Evolutionary conservation across 2,888 invertebrate genomes (phyloP), one percentile per base, ranked within the genome.

Genomic region (Cataglyphis rosenhaueri): DNA sequence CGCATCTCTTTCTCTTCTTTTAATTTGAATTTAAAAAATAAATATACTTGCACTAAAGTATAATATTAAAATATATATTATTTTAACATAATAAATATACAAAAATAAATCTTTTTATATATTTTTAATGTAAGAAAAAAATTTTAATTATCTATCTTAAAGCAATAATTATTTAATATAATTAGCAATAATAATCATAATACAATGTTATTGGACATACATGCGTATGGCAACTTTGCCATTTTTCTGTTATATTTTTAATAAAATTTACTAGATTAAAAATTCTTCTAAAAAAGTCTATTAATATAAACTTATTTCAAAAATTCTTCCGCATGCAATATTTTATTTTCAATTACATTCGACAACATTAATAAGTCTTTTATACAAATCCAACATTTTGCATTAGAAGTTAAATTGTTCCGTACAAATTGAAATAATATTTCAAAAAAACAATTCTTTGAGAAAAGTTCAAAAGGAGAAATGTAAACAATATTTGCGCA

Each of bases 401-500:
- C 21, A 25, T 70, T 25, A 59, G 4, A 59, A 73, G 10, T 38
- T 38, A 41, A 15, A 44, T 25, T 18, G 9, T 35, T 21, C 2
- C 9, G 9, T 38, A 41, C 0, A 71, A 71, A 35, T 25, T 35
- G 21, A 38, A 57, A 25, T 1, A 15, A 71, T 10, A 57, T 15
- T 2, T 73, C 12, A 1, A 41, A 12, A 4, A 18, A 73, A 59
- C 3, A 9, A 35, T 35, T 35, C 9, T 55, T 71, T 18, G 25
- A 44, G 21, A 66, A 65, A 76, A 18, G 18, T 21, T 29, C 2
- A 52, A 25, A 76, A 32, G 38, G 15, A 79, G 18, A 59, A 71
- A 79, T 21, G 71, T 79, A 79, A 71, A 59, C 59, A 71, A 25
- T 71, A 61, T 59, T 44, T 44, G n/a, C 8, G 15, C n/a, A 52